These are phyloP conservation scores for Chloropsis cyanopogon DNA, from an alignment of 2,113 vertebrate genomes.

Conservation along the genomic window DNA sequence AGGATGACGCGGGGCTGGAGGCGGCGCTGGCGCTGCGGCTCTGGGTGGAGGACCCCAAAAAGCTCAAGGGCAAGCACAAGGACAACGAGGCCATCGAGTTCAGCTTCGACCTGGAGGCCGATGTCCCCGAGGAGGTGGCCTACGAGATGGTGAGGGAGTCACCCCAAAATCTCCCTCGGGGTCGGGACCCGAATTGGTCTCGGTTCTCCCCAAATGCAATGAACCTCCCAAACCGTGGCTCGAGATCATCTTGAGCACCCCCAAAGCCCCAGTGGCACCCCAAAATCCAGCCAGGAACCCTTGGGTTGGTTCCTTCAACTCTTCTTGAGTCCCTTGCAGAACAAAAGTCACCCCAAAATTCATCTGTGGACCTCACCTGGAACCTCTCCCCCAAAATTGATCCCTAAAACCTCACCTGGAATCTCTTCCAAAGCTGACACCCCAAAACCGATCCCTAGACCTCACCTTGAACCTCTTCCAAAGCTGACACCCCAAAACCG, in stretches of 20 bases:
- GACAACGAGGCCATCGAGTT: conserved; percentile 98
- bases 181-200: rapidly evolving
- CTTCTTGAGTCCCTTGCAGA: neutral
- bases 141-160: conserved; percentile 83
- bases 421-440: neutral
- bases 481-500: neutral
- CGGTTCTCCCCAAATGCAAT: neutral
- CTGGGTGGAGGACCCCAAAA: conserved; percentile 95
- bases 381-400: neutral
- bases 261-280: rapidly evolving
- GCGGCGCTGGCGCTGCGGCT: conserved; percentile 86
- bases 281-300: neutral
- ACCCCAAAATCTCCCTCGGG: rapidly evolving
- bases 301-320: neutral
- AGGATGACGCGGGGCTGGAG: conserved; percentile 81
- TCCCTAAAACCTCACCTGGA: neutral
- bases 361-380: no score
- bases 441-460: neutral
- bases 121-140: conserved; percentile 90
- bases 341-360: neutral
- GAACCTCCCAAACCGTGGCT: rapidly evolving
- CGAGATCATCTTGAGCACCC: rapidly evolving
- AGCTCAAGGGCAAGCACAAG: conserved; percentile 94
- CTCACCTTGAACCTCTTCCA: no score
- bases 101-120: conserved; percentile 88